phyloP scores from a whole-genome alignment of 2,797 vertebrate species.

The Harpagifer antarcticus region DNA sequence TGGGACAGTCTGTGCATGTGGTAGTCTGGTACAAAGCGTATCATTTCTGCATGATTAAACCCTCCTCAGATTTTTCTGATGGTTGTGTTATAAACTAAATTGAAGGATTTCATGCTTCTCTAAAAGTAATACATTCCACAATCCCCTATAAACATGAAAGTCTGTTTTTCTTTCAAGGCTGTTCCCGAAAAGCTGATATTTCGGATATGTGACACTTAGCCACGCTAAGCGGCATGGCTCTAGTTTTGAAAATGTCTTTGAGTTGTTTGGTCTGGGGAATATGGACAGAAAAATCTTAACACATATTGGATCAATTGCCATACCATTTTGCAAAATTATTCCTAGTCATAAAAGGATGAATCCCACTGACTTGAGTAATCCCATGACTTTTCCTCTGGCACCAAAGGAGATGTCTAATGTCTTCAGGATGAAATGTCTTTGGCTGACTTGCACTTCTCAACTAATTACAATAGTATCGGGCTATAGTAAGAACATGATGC shows the following conservation, averaged over 20 bases:
- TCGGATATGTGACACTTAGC: background rate
- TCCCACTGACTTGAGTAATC: background rate
- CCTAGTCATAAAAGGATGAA: background rate
- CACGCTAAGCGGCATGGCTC: background rate
- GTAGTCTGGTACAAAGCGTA: constrained; percentile 27
- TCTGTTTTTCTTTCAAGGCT: background rate
- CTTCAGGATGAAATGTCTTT: no score
- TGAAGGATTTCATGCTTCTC: constrained; percentile 26
- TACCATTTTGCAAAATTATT: background rate
- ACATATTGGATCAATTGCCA: background rate
- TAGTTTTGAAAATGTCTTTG: background rate
- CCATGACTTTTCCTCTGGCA: background rate
- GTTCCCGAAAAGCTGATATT: constrained; percentile 13
- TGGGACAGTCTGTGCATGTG: constrained; percentile 23
- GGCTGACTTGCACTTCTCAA: no score
- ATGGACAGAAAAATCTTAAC: background rate
- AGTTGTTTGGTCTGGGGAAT: background rate
- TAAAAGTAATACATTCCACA: constrained; percentile 27
- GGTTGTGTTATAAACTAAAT: constrained; percentile 35
- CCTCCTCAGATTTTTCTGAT: constrained; percentile 24
- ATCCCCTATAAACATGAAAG: constrained; percentile 3
- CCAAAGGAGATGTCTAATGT: background rate
- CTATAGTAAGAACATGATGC: no score
- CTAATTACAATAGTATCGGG: no score
- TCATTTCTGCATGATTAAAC: constrained; percentile 39